Conservation (phyloP, 2,797 vertebrate species). For the Coregonus ussuriensis region DNA sequence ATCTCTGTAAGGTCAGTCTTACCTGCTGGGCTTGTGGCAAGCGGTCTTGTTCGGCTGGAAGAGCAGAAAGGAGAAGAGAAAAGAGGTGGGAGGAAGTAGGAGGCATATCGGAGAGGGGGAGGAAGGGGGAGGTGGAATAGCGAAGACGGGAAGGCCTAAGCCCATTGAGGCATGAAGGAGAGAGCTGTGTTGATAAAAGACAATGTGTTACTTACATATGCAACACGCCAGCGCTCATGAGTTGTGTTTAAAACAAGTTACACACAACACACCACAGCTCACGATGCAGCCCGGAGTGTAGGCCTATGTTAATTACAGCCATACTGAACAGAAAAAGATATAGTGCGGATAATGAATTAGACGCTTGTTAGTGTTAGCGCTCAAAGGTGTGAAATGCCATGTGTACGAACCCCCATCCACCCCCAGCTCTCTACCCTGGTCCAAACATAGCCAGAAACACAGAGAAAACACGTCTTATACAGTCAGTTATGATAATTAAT, state of each 20-base stretch:
- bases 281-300: too few relatives aligned
- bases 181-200: neutral
- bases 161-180: neutral
- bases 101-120: too few relatives aligned
- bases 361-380: neutral
- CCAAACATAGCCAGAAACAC: neutral
- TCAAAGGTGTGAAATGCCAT: too few relatives aligned
- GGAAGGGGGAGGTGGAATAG: too few relatives aligned
- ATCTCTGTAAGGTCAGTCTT: too few relatives aligned
- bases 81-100: too few relatives aligned
- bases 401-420: too few relatives aligned
- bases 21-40: too few relatives aligned
- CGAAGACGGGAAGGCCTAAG: too few relatives aligned
- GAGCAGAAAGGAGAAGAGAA: neutral
- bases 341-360: neutral
- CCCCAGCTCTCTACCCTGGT: neutral
- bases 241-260: too few relatives aligned
- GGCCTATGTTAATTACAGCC: neutral
- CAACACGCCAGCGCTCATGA: neutral
- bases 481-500: constrained; percentile 16
- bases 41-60: too few relatives aligned
- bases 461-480: neutral
- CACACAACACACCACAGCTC: neutral
- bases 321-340: neutral
- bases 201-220: neutral